A percentile compares a stretch with the other conserved stretches of the same genome.
phyloP scores from a whole-genome alignment of 2,797 vertebrate species.

The Epinephelus coioides region DNA sequence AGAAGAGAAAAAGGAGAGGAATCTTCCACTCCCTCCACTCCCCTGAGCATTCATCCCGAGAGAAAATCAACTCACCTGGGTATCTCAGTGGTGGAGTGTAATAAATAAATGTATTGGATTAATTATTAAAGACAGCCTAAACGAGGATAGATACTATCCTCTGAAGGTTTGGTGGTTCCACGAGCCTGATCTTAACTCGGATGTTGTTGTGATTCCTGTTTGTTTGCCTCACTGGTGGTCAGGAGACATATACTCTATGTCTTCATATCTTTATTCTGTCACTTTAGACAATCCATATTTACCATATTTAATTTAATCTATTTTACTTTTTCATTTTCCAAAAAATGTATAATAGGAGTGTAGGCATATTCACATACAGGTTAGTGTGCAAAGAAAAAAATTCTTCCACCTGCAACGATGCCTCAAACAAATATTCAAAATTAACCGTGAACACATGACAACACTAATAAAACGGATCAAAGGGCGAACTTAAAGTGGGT shows the following conservation, averaged over 20 bases:
- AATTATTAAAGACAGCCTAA: slow-evolving; percentile 87
- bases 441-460: slow-evolving; percentile 64
- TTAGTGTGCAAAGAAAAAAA: background rate
- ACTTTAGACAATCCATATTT: slow-evolving; percentile 31
- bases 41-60: slow-evolving; percentile 71
- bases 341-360: slow-evolving; percentile 6
- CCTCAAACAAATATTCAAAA: slow-evolving; percentile 58
- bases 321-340: slow-evolving; percentile 19
- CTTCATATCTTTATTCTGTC: slow-evolving; percentile 32
- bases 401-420: slow-evolving; percentile 29
- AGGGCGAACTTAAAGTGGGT: slow-evolving; percentile 58
- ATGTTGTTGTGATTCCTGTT: slow-evolving; percentile 73
- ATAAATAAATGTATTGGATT: slow-evolving; percentile 84
- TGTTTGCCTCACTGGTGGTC: slow-evolving; percentile 72
- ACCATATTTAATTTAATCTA: background rate
- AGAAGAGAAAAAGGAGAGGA: slow-evolving; percentile 57
- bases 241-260: slow-evolving; percentile 26
- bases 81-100: slow-evolving; percentile 70
- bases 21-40: slow-evolving; percentile 70
- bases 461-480: slow-evolving; percentile 73
- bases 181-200: slow-evolving; percentile 56
- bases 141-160: slow-evolving; percentile 79
- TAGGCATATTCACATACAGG: slow-evolving; percentile 25
- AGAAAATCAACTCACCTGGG: slow-evolving; percentile 83
- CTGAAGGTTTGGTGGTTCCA: slow-evolving; percentile 66